These are phyloP conservation scores for Ispidina picta DNA, from an alignment of 2,797 vertebrate species.

Conservation along the genomic window DNA sequence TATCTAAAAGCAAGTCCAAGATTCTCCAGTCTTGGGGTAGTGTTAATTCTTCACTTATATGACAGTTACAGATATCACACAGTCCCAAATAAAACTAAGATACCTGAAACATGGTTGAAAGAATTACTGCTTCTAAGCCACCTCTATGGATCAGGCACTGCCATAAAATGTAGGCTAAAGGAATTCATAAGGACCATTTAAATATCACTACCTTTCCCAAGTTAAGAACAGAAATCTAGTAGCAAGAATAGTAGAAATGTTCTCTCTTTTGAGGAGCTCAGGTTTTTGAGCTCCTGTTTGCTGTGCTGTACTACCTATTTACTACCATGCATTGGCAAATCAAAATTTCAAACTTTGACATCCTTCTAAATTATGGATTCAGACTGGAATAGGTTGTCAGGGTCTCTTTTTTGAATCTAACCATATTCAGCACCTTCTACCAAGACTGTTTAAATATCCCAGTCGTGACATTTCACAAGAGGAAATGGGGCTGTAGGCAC, in stretches of 20 bases:
- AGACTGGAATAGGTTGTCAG: background rate
- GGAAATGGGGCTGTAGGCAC: background rate
- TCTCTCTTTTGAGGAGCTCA: background rate
- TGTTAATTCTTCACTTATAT: background rate
- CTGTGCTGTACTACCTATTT: background rate
- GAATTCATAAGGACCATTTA: background rate
- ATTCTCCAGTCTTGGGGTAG: background rate
- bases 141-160: background rate
- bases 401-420: background rate
- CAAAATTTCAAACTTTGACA: background rate
- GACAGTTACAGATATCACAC: background rate
- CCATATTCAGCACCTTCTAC: background rate
- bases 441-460: background rate
- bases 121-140: background rate
- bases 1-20: too few relatives aligned
- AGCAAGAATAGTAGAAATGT: background rate
- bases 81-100: background rate
- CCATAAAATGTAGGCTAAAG: background rate
- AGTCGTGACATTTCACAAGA: background rate
- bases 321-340: background rate
- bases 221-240: background rate
- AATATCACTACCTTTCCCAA: background rate
- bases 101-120: background rate
- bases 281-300: background rate
- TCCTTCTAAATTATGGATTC: background rate